Conservation (phyloP, 2,113 vertebrate genomes). For the Cyrtonyx montezumae region DNA sequence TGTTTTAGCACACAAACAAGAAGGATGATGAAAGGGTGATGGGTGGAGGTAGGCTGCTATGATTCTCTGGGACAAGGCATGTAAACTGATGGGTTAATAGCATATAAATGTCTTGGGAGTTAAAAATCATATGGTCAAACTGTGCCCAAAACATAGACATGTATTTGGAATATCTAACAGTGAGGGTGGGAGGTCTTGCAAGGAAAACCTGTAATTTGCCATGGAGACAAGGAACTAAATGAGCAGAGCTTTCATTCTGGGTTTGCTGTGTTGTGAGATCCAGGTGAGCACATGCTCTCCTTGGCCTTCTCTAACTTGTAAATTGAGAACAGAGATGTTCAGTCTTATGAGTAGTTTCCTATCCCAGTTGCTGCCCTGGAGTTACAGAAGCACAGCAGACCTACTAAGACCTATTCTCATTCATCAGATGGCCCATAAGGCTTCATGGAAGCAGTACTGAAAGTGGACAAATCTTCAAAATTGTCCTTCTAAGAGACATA, state of each 20-base stretch:
- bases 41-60: not conserved
- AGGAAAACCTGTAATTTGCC: not conserved
- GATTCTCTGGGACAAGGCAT: not conserved
- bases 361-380: not conserved
- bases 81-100: not conserved
- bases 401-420: accelerated
- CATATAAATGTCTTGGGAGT: not conserved
- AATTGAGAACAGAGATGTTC: not conserved
- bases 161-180: not conserved
- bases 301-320: not conserved
- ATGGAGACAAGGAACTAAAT: not conserved
- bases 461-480: not conserved
- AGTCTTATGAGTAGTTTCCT: not conserved
- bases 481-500: not conserved
- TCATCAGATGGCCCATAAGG: not conserved
- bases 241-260: not conserved
- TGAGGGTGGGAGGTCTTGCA: not conserved
- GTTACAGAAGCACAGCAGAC: not conserved
- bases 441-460: not conserved
- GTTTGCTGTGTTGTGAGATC: not conserved
- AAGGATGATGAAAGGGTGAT: not conserved
- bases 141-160: not conserved
- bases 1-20: not conserved
- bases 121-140: not conserved
- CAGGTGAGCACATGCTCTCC: not conserved